Base-by-base conservation (phyloP, 2,797 vertebrate genomes). In the Gadopsis bispinosus region DNA sequence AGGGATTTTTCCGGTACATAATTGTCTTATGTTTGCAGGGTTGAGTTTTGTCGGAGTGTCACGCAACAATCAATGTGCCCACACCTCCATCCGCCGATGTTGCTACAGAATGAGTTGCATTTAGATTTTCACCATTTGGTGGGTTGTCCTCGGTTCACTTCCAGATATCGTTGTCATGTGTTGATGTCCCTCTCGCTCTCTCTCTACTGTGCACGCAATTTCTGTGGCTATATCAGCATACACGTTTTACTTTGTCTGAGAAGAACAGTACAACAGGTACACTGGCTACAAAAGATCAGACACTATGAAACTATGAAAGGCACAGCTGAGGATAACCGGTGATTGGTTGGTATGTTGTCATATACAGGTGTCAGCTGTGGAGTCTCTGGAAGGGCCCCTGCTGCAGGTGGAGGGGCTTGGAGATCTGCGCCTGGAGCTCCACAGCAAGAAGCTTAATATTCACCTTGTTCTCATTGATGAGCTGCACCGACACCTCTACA, bases 361-460 rank as follows among this genome's bases (percentile, higher is more conserved):
- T 22, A 6, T 83, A 83, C 90, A 99, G 98, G 98, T 99, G 58
- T 97, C 97, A 1, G 97, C 98, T 0, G 98, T 99, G 54, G 95
- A 96, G 50, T 98, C 98, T 45, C 82, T 99, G 91, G 97, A 99
- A 77, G 97, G 98, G 1, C 96, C 96, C 7, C 90, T 99, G 68
- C 95, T 97, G 61, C 98, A 99, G 85, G 98, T 99, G 82, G 98
- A 99, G 67, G 98, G 98, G 1, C 93, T 99, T n/a, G 96, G 97
- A 2, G 98, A 99, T 85, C 95, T 99, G 70, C 95, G 98, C 0
- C 88, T 99, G 91, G 98, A 99, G 91, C 97, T 99, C 50, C 97
- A 99, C 92, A 98, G 96, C 85, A 99, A 97, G 94, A 99, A 99
- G 93, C 97, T 99, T 94, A 99, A 98, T 93, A 96, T 99, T 89